Evolutionary conservation across 1,140 invertebrate genomes (phyloP).

Genomic region (Heterodera schachtii): DNA sequence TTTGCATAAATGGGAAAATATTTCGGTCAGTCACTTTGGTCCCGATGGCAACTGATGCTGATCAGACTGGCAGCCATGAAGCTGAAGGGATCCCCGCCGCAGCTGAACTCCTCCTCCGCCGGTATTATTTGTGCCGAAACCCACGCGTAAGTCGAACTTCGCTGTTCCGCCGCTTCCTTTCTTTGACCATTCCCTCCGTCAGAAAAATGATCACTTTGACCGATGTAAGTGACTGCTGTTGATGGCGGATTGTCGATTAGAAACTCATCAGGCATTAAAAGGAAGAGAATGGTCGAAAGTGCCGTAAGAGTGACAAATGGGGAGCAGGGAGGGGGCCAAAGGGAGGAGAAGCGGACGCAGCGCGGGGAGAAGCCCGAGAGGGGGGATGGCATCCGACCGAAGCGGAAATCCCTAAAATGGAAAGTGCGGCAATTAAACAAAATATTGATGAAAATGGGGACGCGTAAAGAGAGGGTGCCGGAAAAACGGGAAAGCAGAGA

Average conservation of each 20-base stretch:
- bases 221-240: neutral
- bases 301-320: slow-evolving; percentile 26
- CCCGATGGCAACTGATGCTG: slow-evolving; percentile 29
- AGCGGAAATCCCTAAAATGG: neutral
- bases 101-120: slow-evolving; percentile 32
- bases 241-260: slow-evolving; percentile 2
- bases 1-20: too few relatives aligned
- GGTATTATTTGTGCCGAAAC: neutral
- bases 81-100: slow-evolving; percentile 40
- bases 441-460: too few relatives aligned
- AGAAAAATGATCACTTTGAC: neutral
- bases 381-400: neutral
- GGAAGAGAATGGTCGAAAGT: slow-evolving; percentile 17
- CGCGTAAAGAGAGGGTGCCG: too few relatives aligned
- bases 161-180: neutral
- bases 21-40: slow-evolving; percentile 16
- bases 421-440: neutral
- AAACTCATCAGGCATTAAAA: slow-evolving; percentile 15
- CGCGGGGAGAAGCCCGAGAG: neutral
- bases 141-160: neutral
- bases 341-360: neutral
- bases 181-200: neutral
- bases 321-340: slow-evolving; percentile 1
- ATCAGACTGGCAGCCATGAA: slow-evolving; percentile 34
- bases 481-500: too few relatives aligned